These are phyloP conservation scores for Habropoda laboriosa DNA, from an alignment of 1,140 invertebrate genomes.

Conservation along the genomic window DNA sequence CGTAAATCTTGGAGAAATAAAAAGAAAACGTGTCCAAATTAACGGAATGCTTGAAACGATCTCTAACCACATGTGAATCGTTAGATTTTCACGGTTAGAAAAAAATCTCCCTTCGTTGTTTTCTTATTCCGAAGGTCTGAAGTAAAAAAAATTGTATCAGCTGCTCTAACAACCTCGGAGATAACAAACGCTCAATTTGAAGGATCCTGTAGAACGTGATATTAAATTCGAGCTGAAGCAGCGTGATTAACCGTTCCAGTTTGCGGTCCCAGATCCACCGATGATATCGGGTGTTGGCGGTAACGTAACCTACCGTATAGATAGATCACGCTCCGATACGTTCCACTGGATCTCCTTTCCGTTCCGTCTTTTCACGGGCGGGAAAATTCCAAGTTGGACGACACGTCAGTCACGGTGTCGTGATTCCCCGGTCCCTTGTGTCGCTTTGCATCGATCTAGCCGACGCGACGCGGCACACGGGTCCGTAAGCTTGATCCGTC, in stretches of 20 bases:
- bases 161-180: no score
- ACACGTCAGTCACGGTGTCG: neutral
- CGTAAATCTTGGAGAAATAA: no score
- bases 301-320: conserved; percentile 21
- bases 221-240: neutral
- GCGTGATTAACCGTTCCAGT: conserved; percentile 33
- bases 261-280: conserved; percentile 5
- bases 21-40: no score
- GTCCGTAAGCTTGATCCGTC: no score
- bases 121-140: no score
- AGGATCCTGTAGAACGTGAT: conserved; percentile 5
- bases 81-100: no score
- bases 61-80: no score
- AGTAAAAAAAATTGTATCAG: no score
- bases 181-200: no score
- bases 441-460: neutral
- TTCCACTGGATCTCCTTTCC: neutral
- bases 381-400: conserved; percentile 1
- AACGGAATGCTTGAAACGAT: no score
- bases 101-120: no score
- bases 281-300: conserved; percentile 14
- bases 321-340: conserved; percentile 2
- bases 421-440: neutral
- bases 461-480: no score
- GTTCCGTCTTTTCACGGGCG: neutral